These are phyloP conservation scores for Pseudocheirus occidentalis DNA, from an alignment of 2,797 vertebrate species.

Conservation along the genomic window DNA sequence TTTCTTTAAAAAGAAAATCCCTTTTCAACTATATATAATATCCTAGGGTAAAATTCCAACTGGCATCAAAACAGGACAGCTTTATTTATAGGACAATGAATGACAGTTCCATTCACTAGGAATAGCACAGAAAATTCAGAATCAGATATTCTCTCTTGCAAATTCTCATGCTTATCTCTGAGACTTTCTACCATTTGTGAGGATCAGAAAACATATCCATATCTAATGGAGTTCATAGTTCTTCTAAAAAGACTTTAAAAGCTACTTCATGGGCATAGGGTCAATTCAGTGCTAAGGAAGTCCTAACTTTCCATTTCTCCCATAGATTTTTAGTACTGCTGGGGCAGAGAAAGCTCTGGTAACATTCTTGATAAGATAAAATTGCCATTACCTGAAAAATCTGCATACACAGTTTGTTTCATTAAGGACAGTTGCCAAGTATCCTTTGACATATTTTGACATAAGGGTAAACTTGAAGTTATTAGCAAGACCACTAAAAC, in stretches of 20 bases:
- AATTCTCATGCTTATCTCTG: constrained; percentile 52
- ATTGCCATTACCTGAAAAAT: constrained; percentile 21
- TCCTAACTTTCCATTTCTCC: not conserved
- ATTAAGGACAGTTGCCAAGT: not conserved
- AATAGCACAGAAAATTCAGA: constrained; percentile 54
- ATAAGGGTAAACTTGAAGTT: not conserved
- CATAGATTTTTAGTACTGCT: not conserved
- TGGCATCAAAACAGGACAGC: constrained; percentile 62
- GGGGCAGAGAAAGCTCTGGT: not conserved
- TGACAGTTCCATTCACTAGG: constrained; percentile 61
- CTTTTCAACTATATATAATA: constrained; percentile 68
- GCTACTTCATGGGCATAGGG: constrained; percentile 21
- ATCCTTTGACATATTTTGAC: not conserved
- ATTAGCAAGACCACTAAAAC: not conserved
- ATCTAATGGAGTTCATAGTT: constrained; percentile 56
- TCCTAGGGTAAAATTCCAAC: constrained; percentile 53
- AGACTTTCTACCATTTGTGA: constrained; percentile 55
- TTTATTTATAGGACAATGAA: constrained; percentile 63
- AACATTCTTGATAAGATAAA: constrained; percentile 34
- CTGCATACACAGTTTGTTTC: not conserved
- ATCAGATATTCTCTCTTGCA: constrained; percentile 46
- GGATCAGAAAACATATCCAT: not conserved
- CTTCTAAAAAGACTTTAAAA: constrained; percentile 56
- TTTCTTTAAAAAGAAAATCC: constrained; percentile 67
- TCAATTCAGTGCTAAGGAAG: constrained; percentile 51